These are phyloP conservation scores for Trachelus stipa DNA, from an alignment of 2,888 invertebrate genomes.

Conservation along the genomic window DNA sequence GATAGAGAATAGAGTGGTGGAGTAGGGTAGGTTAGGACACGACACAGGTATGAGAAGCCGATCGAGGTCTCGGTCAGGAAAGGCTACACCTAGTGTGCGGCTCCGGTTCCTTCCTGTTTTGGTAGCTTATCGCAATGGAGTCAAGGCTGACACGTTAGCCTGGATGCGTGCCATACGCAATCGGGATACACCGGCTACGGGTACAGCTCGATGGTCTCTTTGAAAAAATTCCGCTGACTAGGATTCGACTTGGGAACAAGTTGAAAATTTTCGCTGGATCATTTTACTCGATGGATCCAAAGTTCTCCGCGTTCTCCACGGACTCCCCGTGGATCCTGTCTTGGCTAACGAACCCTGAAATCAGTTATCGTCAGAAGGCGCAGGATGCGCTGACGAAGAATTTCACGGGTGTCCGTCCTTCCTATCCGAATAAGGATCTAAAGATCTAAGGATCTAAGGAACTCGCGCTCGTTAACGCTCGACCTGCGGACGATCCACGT, in stretches of 20 bases:
- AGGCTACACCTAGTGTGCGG: too few relatives aligned
- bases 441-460: slow-evolving; percentile 8
- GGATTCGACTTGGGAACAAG: too few relatives aligned
- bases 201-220: too few relatives aligned
- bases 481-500: neutral
- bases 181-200: too few relatives aligned
- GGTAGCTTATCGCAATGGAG: slow-evolving; percentile 11
- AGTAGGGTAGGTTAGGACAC: too few relatives aligned
- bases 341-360: slow-evolving; percentile 43
- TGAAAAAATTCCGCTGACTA: too few relatives aligned
- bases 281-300: slow-evolving; percentile 4
- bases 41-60: too few relatives aligned
- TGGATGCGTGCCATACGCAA: neutral
- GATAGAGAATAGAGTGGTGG: too few relatives aligned
- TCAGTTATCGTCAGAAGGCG: slow-evolving; percentile 34
- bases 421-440: slow-evolving; percentile 24
- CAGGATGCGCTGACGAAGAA: slow-evolving; percentile 34
- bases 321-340: neutral
- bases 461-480: slow-evolving; percentile 1
- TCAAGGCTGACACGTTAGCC: slow-evolving; percentile 17
- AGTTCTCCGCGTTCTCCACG: neutral
- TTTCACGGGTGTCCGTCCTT: slow-evolving; percentile 37
- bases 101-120: slow-evolving; percentile 24
- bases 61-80: slow-evolving; percentile 7
- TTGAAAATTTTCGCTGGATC: slow-evolving; percentile 17